A percentile compares a stretch with the other conserved stretches of the same genome.
phyloP scores from a whole-genome alignment of 2,113 vertebrate species.

The Saguinus imperator region DNA sequence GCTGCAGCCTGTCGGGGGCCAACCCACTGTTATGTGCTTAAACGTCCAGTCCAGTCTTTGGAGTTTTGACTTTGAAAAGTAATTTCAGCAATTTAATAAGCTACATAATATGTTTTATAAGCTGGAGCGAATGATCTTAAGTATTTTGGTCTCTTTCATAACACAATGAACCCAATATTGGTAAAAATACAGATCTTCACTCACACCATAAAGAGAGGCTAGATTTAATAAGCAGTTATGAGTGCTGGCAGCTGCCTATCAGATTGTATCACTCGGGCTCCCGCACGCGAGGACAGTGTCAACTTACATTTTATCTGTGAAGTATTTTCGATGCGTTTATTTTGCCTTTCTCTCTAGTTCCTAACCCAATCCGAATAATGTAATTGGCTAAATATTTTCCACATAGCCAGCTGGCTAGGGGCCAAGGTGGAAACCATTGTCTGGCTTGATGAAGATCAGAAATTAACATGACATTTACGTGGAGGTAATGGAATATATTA shows the following conservation, averaged over 20 bases:
- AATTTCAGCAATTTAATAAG: conserved; percentile 91
- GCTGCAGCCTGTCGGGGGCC: conserved; percentile 31
- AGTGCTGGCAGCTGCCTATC: conserved; percentile 89
- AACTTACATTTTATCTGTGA: conserved; percentile 87
- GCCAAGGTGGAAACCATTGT: conserved; percentile 90
- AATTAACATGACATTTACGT: conserved; percentile 96
- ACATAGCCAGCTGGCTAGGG: conserved; percentile 88
- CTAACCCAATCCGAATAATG: conserved; percentile 85
- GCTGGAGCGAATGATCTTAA: conserved; percentile 84
- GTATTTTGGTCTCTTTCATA: conserved; percentile 88
- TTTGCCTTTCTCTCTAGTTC: conserved; percentile 85
- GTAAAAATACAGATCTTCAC: conserved; percentile 88
- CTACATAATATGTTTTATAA: conserved; percentile 87
- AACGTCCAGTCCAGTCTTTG: conserved; percentile 78
- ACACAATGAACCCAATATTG: conserved; percentile 88
- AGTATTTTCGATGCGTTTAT: conserved; percentile 85
- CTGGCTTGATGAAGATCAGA: conserved; percentile 93
- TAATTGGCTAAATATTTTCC: conserved; percentile 91
- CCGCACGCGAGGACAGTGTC: conserved; percentile 84
- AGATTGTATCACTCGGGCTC: conserved; percentile 85
- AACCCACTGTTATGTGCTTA: conserved; percentile 49
- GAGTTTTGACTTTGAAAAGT: conserved; percentile 83
- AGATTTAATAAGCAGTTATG: conserved; percentile 91
- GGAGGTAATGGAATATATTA: conserved; percentile 94
- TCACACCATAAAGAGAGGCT: conserved; percentile 84